Conservation (phyloP, 2,113 vertebrate genomes). For the Sinocyclocheilus rhinocerous region DNA sequence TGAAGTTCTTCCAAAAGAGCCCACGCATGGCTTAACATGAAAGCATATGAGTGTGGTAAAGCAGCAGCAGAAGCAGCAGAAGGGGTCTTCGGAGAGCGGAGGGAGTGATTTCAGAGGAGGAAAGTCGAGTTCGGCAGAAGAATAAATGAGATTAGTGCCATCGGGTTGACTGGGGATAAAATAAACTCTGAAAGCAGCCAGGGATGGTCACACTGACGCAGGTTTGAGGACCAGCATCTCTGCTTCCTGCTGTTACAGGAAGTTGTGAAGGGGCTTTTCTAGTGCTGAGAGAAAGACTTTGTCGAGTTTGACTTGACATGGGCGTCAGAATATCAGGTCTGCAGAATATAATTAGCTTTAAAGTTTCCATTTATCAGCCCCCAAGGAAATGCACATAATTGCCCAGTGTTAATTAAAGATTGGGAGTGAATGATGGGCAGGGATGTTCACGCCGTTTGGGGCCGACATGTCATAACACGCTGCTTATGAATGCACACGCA, state of each 20-base stretch:
- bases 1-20: not conserved
- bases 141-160: conserved; percentile 13
- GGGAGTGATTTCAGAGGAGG: conserved; percentile 5
- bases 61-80: conserved; percentile 4
- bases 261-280: not conserved
- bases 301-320: conserved; percentile 9
- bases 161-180: conserved; percentile 16
- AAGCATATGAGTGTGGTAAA: not conserved
- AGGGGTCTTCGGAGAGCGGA: not conserved
- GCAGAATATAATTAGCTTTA: conserved; percentile 65
- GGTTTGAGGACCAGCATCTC: not conserved
- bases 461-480: conserved; percentile 67
- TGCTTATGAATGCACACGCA: conserved; percentile 39
- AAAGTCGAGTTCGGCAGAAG: conserved; percentile 7
- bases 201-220: too few species aligned
- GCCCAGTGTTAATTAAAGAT: conserved; percentile 74
- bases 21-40: not conserved
- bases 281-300: not conserved
- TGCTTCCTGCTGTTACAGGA: conserved; percentile 23
- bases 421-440: conserved; percentile 60
- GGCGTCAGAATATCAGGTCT: conserved; percentile 60
- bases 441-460: conserved; percentile 59
- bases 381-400: conserved; percentile 69
- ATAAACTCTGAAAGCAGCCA: conserved; percentile 23
- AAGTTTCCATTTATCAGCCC: conserved; percentile 67